Evolutionary conservation across 2,888 invertebrate species (phyloP).

Genomic region (Nephrotoma guestfalica): DNA sequence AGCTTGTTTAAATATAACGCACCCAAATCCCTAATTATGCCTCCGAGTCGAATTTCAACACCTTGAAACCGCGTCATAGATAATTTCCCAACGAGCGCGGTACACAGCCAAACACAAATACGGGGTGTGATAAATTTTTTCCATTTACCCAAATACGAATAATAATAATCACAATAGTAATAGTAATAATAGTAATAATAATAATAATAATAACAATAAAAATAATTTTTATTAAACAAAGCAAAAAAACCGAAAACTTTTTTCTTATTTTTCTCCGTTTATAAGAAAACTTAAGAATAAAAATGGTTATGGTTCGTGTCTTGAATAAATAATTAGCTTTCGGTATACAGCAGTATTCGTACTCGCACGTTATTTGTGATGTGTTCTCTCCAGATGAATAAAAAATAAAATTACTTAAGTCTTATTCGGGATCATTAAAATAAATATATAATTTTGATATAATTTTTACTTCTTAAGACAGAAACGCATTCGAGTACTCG

Average conservation of each 20-base stretch:
- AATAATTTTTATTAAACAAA: not conserved
- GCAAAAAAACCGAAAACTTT: not conserved
- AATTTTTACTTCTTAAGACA: not conserved
- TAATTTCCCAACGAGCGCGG: not conserved
- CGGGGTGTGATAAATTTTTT: not conserved
- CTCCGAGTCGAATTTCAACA: not conserved
- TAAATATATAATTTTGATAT: not conserved
- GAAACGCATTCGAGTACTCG: not conserved
- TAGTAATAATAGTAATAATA: not conserved
- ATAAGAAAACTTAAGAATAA: not conserved
- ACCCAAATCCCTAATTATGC: not conserved
- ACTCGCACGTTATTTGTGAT: not conserved
- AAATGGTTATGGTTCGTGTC: not conserved
- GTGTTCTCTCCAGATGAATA: not conserved
- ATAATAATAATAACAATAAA: not conserved
- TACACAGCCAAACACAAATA: not conserved
- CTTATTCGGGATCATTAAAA: not conserved
- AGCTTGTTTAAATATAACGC: too few relatives aligned
- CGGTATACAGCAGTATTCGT: not conserved
- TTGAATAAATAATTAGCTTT: not conserved
- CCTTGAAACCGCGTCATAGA: not conserved
- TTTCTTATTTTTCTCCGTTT: not conserved
- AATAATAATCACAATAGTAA: not conserved
- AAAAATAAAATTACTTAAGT: not conserved
- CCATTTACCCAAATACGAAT: not conserved